Evolutionary conservation across 2,113 vertebrate species (phyloP), one percentile per base, ranked within the genome.

Genomic region (Platanista minor): DNA sequence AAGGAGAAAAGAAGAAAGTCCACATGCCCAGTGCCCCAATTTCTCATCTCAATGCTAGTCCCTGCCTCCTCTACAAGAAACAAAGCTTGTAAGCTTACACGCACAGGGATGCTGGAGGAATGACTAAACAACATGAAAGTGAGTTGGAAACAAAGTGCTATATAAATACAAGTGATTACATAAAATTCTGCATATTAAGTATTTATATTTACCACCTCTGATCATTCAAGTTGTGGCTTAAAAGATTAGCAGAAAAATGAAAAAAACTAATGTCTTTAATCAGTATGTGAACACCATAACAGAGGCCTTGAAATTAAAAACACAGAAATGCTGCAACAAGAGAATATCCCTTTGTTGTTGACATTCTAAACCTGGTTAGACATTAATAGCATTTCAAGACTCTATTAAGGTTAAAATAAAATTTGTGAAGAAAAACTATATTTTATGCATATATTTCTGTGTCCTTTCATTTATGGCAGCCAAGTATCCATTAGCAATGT

Each of bases 121-220:
- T 92, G 67, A 74, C n/a, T 67, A 57, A 67, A 49, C 14, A 87
- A 25, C 25, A 46, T 29, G 59, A 91, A 97, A 94, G 12, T 52
- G 5, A 93, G n/a, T 20, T 87, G 14, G 59, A 95, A 95, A 59
- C 41, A 84, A 93, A 82, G 27, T 33, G 41, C 25, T 92, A 78
- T 62, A 57, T 83, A 90, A 92, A 90, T 69, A 85, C 33, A 90
- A 97, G 84, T 80, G 43, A 81, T 33, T 90, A 94, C 36, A 92
- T 39, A 90, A 81, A 96, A 88, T 66, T 94, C 59, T 62, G 49
- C 75, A 67, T 85, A 29, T 92, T 94, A 94, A 95, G 64, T 84
- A 94, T 90, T 91, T 92, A 87, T 89, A 81, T 84, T 97, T 95
- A 89, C 39, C 29, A 74, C 66, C 69, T 96, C 49, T 94, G 75